A percentile compares a stretch with the other conserved stretches of the same genome.
Conservation (phyloP, 2,797 vertebrate genomes). For the Amazona finschi region DNA sequence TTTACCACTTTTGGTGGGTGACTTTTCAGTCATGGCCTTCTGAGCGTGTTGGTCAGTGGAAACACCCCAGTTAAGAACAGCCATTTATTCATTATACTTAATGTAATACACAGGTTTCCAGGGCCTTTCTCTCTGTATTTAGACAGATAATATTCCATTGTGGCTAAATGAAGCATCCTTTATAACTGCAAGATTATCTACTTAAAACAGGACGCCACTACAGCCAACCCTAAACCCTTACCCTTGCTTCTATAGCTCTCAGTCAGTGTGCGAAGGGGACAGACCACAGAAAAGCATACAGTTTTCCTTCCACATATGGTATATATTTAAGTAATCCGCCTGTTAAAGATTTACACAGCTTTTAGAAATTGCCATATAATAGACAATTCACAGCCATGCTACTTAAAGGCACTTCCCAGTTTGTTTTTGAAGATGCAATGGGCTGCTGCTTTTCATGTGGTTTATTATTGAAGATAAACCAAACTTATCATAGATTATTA, state of each 20-base stretch:
- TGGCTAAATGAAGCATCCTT: not conserved
- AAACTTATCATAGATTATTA: not conserved
- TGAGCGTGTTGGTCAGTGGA: not conserved
- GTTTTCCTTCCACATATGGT: not conserved
- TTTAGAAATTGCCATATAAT: not conserved
- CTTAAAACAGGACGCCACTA: not conserved
- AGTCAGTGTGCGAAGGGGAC: not conserved
- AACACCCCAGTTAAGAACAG: not conserved
- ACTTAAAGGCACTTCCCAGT: not conserved
- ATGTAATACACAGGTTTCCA: not conserved
- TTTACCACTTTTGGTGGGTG: not conserved
- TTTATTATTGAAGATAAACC: not conserved
- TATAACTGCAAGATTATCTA: not conserved
- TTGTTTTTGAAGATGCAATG: not conserved
- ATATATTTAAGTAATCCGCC: not conserved
- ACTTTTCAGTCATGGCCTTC: not conserved
- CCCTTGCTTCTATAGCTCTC: not conserved
- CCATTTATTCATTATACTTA: not conserved
- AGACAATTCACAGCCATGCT: not conserved
- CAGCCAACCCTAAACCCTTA: not conserved
- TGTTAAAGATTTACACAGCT: not conserved
- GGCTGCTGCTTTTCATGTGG: not conserved
- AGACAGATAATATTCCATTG: not conserved
- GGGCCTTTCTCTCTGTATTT: not conserved
- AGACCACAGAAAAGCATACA: not conserved